Evolutionary conservation across 2,113 vertebrate genomes (phyloP).

Genomic region (Lampris megalopsis): DNA sequence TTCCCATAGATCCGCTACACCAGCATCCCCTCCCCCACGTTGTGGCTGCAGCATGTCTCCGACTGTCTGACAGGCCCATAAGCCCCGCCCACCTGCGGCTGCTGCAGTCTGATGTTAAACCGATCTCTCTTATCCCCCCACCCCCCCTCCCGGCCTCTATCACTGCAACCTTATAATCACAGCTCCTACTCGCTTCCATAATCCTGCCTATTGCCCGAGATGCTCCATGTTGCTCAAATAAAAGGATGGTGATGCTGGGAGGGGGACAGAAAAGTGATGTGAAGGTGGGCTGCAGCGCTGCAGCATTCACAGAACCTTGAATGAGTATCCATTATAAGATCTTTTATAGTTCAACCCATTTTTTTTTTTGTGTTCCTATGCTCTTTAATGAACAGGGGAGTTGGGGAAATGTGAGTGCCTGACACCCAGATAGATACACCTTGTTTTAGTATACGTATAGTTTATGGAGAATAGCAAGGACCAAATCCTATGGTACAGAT

Average conservation of each 20-base stretch:
- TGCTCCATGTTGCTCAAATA: slow-evolving; percentile 17
- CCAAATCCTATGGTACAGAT: slow-evolving; percentile 10
- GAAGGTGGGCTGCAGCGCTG: background rate
- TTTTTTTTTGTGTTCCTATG: slow-evolving; percentile 26
- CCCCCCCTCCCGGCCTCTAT: slow-evolving; percentile 31
- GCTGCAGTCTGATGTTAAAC: slow-evolving; percentile 74
- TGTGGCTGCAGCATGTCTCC: slow-evolving; percentile 68
- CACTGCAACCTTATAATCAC: slow-evolving; percentile 70
- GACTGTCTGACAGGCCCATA: slow-evolving; percentile 58
- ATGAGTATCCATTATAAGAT: slow-evolving; percentile 35
- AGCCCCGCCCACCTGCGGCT: slow-evolving; percentile 71
- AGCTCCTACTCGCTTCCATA: slow-evolving; percentile 37
- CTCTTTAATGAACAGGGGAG: slow-evolving; percentile 27
- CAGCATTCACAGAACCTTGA: slow-evolving; percentile 12
- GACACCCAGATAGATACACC: slow-evolving; percentile 30
- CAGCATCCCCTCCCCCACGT: slow-evolving; percentile 62
- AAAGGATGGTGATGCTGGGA: background rate
- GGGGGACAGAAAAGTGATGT: slow-evolving; percentile 3
- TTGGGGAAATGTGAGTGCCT: background rate
- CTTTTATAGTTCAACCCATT: slow-evolving; percentile 45
- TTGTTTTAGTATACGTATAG: slow-evolving; percentile 53
- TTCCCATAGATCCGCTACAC: slow-evolving; percentile 38
- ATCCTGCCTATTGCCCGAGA: slow-evolving; percentile 55
- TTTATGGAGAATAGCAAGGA: slow-evolving; percentile 41
- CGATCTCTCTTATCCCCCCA: slow-evolving; percentile 16